Evolutionary conservation across 2,888 invertebrate genomes (phyloP).

Genomic region (Boloria selene): DNA sequence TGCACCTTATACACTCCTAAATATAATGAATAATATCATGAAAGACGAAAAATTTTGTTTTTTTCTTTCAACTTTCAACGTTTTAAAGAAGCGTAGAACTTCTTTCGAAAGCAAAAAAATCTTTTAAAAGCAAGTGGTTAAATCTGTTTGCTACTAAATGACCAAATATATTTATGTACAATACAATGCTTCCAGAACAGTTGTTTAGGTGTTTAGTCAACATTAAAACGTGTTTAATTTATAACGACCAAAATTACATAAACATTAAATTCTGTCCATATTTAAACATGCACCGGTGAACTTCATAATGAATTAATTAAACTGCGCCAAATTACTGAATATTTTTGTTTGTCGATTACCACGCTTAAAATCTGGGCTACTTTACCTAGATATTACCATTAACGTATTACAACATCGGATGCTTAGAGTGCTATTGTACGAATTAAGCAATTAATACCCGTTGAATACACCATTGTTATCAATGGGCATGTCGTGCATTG

Average conservation of each 20-base stretch:
- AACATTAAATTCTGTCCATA: not conserved
- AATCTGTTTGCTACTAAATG: not conserved
- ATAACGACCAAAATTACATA: not conserved
- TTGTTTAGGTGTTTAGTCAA: too few species aligned
- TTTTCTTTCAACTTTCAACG: too few species aligned
- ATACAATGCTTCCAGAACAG: too few species aligned
- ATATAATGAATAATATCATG: too few species aligned
- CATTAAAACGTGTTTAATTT: not conserved
- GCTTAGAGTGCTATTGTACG: conserved; percentile 27
- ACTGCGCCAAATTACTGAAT: conserved; percentile 2
- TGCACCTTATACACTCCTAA: too few species aligned
- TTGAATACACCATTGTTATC: conserved; percentile 17
- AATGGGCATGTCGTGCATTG: conserved; percentile 5
- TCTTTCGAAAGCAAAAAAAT: too few species aligned
- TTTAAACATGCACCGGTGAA: not conserved
- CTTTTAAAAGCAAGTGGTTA: too few species aligned
- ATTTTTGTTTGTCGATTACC: conserved; percentile 12
- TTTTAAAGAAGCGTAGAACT: too few species aligned
- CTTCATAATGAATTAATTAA: conserved; percentile 5
- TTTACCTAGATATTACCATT: conserved; percentile 18
- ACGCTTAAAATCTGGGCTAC: conserved; percentile 16
- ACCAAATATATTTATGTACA: too few species aligned
- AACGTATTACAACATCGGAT: conserved; percentile 23
- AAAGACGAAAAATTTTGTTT: too few species aligned
- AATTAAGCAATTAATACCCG: conserved; percentile 27